Conservation (phyloP, 2,888 invertebrate genomes). For the Drosophila merina region DNA sequence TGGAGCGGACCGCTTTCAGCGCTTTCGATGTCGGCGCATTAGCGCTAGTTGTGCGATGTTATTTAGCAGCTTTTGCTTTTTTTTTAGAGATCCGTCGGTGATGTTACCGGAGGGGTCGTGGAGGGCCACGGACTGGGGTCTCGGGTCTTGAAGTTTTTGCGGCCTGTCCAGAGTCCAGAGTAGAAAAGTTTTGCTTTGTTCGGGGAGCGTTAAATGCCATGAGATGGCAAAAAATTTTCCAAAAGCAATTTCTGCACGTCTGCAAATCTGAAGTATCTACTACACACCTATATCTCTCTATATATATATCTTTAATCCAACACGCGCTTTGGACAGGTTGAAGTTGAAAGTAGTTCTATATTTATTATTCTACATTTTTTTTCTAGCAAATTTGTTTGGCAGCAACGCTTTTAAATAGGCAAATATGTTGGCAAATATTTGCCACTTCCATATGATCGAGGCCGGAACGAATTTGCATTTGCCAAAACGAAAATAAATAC, state of each 20-base stretch:
- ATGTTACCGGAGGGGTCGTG: neutral
- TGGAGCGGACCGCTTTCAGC: neutral
- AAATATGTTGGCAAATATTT: slow-evolving; percentile 70
- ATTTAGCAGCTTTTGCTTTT: slow-evolving; percentile 31
- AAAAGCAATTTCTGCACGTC: slow-evolving; percentile 39
- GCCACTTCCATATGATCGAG: slow-evolving; percentile 26
- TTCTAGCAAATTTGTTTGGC: neutral
- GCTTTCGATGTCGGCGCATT: slow-evolving; percentile 41
- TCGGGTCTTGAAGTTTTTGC: slow-evolving; percentile 30
- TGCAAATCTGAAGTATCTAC: slow-evolving; percentile 39
- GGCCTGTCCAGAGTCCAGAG: slow-evolving; percentile 40
- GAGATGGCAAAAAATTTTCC: slow-evolving; percentile 67
- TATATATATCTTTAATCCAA: neutral
- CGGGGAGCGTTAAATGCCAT: slow-evolving; percentile 64
- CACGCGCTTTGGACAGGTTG: slow-evolving; percentile 35
- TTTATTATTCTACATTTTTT: slow-evolving; percentile 39
- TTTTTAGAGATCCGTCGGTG: neutral
- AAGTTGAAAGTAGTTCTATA: slow-evolving; percentile 40
- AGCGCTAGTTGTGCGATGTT: slow-evolving; percentile 30
- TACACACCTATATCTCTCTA: neutral
- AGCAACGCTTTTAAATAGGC: slow-evolving; percentile 54
- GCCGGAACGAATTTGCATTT: slow-evolving; percentile 23
- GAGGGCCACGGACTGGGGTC: slow-evolving; percentile 13
- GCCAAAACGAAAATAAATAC: slow-evolving; percentile 18
- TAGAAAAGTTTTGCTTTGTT: slow-evolving; percentile 69